phyloP scores from a whole-genome alignment of 2,888 invertebrate species.

The Ormyrus pomaceus region DNA sequence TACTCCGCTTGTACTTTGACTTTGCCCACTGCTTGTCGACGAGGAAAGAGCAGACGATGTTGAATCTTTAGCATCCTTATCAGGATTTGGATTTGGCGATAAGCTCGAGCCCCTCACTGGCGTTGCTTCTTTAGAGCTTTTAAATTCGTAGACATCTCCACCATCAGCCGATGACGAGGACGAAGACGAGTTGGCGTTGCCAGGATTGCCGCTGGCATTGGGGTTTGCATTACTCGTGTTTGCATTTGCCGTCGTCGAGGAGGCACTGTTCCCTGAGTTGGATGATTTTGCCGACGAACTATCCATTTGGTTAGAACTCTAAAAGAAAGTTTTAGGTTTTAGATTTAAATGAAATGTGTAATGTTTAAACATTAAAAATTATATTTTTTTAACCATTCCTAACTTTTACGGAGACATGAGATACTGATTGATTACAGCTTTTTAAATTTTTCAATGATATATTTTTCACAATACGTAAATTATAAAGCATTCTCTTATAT shows the following conservation, averaged over 20 bases:
- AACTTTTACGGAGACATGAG: too few relatives aligned
- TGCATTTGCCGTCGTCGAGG: slow-evolving; percentile 17
- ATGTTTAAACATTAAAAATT: too few relatives aligned
- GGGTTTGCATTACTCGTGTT: slow-evolving; percentile 3
- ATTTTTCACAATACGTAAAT: too few relatives aligned
- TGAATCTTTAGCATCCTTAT: slow-evolving; percentile 71
- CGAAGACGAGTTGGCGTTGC: slow-evolving; percentile 48
- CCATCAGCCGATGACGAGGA: slow-evolving; percentile 65
- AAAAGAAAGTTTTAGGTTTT: too few relatives aligned
- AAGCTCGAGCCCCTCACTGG: slow-evolving; percentile 72
- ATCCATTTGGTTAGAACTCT: too few relatives aligned
- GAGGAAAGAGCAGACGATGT: slow-evolving; percentile 46
- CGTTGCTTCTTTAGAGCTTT: slow-evolving; percentile 77
- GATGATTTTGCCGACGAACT: too few relatives aligned
- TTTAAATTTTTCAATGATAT: too few relatives aligned
- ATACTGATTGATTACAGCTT: too few relatives aligned
- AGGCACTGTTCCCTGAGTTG: too few relatives aligned
- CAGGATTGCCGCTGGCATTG: slow-evolving; percentile 46
- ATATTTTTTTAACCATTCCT: too few relatives aligned
- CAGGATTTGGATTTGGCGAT: slow-evolving; percentile 74
- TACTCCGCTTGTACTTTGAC: slow-evolving; percentile 43
- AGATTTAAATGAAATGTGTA: too few relatives aligned
- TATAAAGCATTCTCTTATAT: too few relatives aligned
- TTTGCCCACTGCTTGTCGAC: slow-evolving; percentile 43
- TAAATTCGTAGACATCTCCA: slow-evolving; percentile 80